Percentiles rank a stretch among this genome's conserved stretches.
Evolutionary conservation across 2,888 invertebrate genomes (phyloP).

Genomic region (Trissoscelio sp.): DNA sequence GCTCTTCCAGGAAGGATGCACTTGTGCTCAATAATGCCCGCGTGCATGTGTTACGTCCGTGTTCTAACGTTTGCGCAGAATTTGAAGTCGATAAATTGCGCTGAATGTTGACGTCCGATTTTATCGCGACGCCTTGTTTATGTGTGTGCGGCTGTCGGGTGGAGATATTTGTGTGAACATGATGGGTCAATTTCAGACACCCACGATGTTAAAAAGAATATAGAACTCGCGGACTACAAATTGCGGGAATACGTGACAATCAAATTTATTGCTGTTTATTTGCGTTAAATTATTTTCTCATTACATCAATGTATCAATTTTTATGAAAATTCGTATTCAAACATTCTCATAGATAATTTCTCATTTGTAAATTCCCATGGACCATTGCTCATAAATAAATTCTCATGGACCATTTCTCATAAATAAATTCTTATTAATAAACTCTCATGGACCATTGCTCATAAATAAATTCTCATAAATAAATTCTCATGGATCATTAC

Average conservation of each 20-base stretch:
- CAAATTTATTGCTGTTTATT: constrained; percentile 1
- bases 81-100: constrained; percentile 55
- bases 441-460: too few species aligned
- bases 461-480: too few species aligned
- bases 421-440: too few species aligned
- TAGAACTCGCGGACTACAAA: constrained; percentile 1
- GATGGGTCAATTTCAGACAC: constrained; percentile 47
- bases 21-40: constrained; percentile 41
- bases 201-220: constrained; percentile 29
- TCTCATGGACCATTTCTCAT: too few species aligned
- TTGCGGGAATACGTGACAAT: not conserved
- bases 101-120: constrained; percentile 46
- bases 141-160: not conserved
- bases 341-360: too few species aligned
- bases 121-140: constrained; percentile 15
- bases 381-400: too few species aligned
- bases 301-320: too few species aligned
- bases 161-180: constrained; percentile 9
- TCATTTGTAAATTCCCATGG: too few species aligned
- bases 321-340: too few species aligned
- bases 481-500: too few species aligned
- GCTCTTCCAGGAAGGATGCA: constrained; percentile 50
- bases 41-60: constrained; percentile 25
- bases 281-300: too few species aligned
- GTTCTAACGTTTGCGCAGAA: constrained; percentile 55